Evolutionary conservation across 2,113 vertebrate species (phyloP).

Genomic region (Heteronetta atricapilla): DNA sequence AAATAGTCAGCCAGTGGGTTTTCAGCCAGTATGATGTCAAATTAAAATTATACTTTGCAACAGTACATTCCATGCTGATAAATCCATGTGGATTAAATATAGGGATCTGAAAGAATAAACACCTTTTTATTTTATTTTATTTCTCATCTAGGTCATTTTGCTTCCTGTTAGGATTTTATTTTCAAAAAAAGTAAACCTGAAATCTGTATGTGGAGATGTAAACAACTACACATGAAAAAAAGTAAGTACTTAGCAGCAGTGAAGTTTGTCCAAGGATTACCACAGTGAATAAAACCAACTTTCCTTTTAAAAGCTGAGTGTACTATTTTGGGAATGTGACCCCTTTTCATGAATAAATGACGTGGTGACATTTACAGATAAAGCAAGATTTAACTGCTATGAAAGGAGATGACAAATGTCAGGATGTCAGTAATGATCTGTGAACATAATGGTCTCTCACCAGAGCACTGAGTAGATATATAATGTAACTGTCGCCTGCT

Average conservation of each 20-base stretch:
- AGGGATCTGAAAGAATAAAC: conserved; percentile 43
- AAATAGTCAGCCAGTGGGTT: conserved; percentile 44
- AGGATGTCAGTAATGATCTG: conserved; percentile 86
- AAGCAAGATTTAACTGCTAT: conserved; percentile 85
- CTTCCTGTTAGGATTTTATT: conserved; percentile 64
- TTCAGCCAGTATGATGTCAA: conserved; percentile 60
- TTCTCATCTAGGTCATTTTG: conserved; percentile 41
- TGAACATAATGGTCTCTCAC: conserved; percentile 83
- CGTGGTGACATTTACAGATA: conserved; percentile 87
- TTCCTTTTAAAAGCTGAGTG: conserved; percentile 70
- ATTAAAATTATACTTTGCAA: conserved; percentile 68
- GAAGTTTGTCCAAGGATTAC: conserved; percentile 83
- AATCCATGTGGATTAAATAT: conserved; percentile 47
- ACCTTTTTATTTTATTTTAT: conserved; percentile 24
- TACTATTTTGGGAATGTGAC: conserved; percentile 83
- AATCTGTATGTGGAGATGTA: conserved; percentile 55
- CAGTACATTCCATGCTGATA: conserved; percentile 60
- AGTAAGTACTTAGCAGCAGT: conserved; percentile 71
- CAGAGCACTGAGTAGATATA: conserved; percentile 76
- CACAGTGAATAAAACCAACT: conserved; percentile 73
- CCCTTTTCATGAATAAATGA: conserved; percentile 86
- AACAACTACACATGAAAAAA: conserved; percentile 67
- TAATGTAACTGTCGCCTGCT: conserved; percentile 72
- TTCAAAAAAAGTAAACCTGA: conserved; percentile 39
- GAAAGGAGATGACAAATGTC: conserved; percentile 87